These are phyloP conservation scores for Galerucella calmariensis DNA, from an alignment of 2,888 invertebrate genomes.

Conservation along the genomic window DNA sequence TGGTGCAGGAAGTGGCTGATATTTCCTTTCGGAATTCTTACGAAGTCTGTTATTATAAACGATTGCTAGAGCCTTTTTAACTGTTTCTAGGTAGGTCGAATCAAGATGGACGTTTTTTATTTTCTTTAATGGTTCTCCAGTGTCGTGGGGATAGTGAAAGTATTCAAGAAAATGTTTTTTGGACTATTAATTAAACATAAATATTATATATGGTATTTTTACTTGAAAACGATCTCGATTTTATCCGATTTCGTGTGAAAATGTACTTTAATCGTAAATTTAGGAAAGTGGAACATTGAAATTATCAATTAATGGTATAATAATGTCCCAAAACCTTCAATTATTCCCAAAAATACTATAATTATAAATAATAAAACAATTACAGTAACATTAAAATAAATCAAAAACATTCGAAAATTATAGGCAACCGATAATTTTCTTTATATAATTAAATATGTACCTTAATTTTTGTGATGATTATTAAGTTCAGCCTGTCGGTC, in stretches of 20 bases:
- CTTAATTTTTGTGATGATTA: background rate
- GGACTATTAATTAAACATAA: too few species aligned
- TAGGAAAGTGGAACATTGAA: too few species aligned
- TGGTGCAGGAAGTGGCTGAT: slow-evolving; percentile 54
- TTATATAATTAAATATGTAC: background rate
- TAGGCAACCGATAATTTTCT: background rate
- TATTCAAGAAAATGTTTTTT: too few species aligned
- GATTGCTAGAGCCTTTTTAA: slow-evolving; percentile 50
- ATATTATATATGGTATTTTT: too few species aligned
- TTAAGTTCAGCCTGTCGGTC: background rate
- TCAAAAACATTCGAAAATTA: background rate
- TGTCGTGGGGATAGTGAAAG: background rate
- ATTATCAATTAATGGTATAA: too few species aligned
- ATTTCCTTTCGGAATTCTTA: slow-evolving; percentile 53
- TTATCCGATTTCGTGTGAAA: too few species aligned
- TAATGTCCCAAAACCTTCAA: too few species aligned
- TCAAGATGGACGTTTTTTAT: slow-evolving; percentile 56
- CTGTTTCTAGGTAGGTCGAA: slow-evolving; percentile 48
- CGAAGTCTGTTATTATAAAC: slow-evolving; percentile 56
- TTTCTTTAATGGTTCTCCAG: slow-evolving; percentile 31
- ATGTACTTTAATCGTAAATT: too few species aligned
- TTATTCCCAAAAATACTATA: background rate
- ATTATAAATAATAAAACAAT: background rate
- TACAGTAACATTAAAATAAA: background rate
- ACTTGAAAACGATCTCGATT: too few species aligned